phyloP scores from a whole-genome alignment of 1,140 invertebrate genomes.

The Drosophila lacteicornis region DNA sequence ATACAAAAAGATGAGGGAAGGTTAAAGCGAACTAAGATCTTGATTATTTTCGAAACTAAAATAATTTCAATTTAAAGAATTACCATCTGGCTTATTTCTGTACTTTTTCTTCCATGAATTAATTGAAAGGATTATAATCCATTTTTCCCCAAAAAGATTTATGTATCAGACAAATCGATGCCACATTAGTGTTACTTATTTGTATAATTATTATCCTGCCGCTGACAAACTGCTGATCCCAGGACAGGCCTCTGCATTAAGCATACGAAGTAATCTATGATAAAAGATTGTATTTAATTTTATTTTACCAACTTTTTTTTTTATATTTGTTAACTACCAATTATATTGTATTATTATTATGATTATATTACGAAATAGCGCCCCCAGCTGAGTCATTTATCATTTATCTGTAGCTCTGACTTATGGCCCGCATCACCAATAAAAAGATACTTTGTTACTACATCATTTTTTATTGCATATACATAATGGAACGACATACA shows the following conservation, averaged over 20 bases:
- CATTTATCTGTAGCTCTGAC: constrained; percentile 18
- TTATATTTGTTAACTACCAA: constrained; percentile 36
- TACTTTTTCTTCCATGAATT: too few species aligned
- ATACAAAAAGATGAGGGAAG: not conserved
- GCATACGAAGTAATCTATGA: constrained; percentile 25
- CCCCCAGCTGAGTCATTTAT: constrained; percentile 42
- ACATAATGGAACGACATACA: constrained; percentile 47
- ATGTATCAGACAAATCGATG: constrained; percentile 13
- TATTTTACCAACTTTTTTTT: constrained; percentile 32
- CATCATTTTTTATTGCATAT: constrained; percentile 53
- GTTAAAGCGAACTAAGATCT: not conserved
- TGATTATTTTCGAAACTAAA: not conserved
- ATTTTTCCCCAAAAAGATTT: too few species aligned
- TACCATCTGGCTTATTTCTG: not conserved
- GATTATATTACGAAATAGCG: constrained; percentile 5
- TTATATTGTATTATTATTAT: constrained; percentile 13
- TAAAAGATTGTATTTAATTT: constrained; percentile 32
- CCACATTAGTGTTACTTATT: constrained; percentile 4
- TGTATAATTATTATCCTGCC: constrained; percentile 22
- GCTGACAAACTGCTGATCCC: constrained; percentile 28
- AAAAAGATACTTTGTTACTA: constrained; percentile 29
- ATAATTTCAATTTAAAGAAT: too few species aligned
- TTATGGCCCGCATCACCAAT: constrained; percentile 14
- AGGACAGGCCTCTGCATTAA: constrained; percentile 33
- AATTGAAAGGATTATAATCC: not conserved